phyloP scores from a whole-genome alignment of 2,797 vertebrate genomes.

The Esox lucius region DNA sequence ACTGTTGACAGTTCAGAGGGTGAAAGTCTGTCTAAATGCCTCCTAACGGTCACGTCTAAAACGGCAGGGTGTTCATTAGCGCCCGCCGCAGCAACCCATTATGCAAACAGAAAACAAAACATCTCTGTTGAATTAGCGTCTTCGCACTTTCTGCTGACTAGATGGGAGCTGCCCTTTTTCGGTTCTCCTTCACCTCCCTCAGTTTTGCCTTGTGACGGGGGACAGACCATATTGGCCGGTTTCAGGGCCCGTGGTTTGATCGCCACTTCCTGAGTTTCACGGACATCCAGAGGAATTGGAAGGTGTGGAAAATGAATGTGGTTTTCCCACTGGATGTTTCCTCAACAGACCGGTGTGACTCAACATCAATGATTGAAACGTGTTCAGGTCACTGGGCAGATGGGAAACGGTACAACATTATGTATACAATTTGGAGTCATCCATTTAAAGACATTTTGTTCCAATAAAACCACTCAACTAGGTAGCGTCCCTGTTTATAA shows the following conservation, averaged over 20 bases:
- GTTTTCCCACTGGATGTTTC: too few relatives aligned
- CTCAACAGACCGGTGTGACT: too few relatives aligned
- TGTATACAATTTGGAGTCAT: neutral
- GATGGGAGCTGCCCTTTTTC: neutral
- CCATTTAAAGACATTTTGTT: neutral
- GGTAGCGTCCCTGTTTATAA: neutral
- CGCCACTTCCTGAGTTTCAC: too few relatives aligned
- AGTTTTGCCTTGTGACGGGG: too few relatives aligned
- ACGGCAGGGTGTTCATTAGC: neutral
- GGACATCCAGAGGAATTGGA: too few relatives aligned
- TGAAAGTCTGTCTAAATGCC: conserved; percentile 16
- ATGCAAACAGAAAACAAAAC: neutral
- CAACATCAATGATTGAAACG: neutral
- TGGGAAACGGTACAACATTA: neutral
- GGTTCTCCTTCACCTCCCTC: too few relatives aligned
- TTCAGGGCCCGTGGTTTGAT: too few relatives aligned
- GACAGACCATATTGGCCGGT: too few relatives aligned
- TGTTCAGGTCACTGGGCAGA: too few relatives aligned
- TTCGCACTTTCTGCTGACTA: neutral
- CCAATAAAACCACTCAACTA: neutral
- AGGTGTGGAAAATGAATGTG: too few relatives aligned
- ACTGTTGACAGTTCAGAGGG: conserved; percentile 26
- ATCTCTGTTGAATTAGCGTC: neutral
- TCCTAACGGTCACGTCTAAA: neutral
- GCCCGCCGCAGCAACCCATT: neutral